phyloP scores from a whole-genome alignment of 2,113 vertebrate genomes.

The Cinclus mexicanus region DNA sequence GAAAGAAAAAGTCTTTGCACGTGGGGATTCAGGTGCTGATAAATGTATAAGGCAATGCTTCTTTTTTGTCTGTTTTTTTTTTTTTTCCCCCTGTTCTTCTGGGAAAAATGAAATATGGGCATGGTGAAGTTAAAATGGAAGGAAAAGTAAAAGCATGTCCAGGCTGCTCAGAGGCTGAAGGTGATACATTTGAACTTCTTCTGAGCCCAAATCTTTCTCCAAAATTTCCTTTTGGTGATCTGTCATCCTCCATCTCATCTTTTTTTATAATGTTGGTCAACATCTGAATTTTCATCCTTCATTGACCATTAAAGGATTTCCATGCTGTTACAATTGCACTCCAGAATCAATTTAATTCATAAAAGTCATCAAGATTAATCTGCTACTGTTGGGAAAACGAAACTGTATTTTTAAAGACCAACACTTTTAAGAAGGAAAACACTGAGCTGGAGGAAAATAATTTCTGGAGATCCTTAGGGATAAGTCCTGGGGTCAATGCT shows the following conservation, averaged over 20 bases:
- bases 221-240: background rate
- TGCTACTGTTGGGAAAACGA: background rate
- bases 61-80: background rate
- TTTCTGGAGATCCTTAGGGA: background rate
- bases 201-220: background rate
- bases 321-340: background rate
- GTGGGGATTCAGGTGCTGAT: background rate
- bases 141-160: background rate
- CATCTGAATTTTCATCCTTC: background rate
- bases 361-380: background rate
- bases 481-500: background rate
- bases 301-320: background rate
- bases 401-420: background rate
- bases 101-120: background rate
- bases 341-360: background rate
- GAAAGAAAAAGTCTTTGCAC: background rate
- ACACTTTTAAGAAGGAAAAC: background rate
- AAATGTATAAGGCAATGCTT: background rate
- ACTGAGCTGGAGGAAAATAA: background rate
- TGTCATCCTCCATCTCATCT: background rate
- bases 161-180: background rate
- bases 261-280: background rate
- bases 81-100: background rate
- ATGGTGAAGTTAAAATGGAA: background rate
- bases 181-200: background rate